Evolutionary conservation across 2,888 invertebrate species (phyloP), one percentile per base, ranked within the genome.

Genomic region (Psylliodes chrysocephalus): DNA sequence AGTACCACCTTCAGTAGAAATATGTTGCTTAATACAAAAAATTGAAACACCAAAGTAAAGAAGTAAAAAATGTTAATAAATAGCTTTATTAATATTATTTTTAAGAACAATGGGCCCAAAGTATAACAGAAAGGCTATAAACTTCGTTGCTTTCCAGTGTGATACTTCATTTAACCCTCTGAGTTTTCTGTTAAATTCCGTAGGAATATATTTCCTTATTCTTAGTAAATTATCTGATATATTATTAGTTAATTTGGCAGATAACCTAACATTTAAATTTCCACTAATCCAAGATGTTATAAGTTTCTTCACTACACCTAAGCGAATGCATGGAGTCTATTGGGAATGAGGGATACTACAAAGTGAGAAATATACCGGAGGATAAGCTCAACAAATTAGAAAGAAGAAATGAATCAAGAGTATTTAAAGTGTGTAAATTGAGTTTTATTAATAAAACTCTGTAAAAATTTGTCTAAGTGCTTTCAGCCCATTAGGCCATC

Each of bases 121-220:
- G 53, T 65, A 65, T 46, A 65, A 62, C 35, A 65, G 33, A 53
- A 65, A 66, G 12, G 30, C 38, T 33, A 59, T 22, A 28, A 64
- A 64, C 25, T 64, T 54, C 14, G 63, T 59, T 8, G 63, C 63
- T 53, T 63, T 66, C 46, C 52, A 66, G 28, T 47, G 42, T 10
- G 44, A 25, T 49, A 66, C 6, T 49, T 66, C 66, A 42, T 38
- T 28, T 40, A 63, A 40, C 5, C 44, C 51, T 54, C 60, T 63
- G 12, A 60, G 60, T 63, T 66, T 66, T 42, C 66, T 59, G 44
- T 60, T 60, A 22, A 59, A 19, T 57, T 66, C 66, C 25, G 33
- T 12, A 18, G 65, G 65, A 18, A 65, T 57, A 53, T 33, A 62
- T 12, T 18, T 28, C 56, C 49, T 57, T 6, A 64, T 40, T 14